Percentiles rank a stretch among this genome's conserved stretches.
Conservation (phyloP, 2,888 invertebrate species). For the Iselma pallidipennis region DNA sequence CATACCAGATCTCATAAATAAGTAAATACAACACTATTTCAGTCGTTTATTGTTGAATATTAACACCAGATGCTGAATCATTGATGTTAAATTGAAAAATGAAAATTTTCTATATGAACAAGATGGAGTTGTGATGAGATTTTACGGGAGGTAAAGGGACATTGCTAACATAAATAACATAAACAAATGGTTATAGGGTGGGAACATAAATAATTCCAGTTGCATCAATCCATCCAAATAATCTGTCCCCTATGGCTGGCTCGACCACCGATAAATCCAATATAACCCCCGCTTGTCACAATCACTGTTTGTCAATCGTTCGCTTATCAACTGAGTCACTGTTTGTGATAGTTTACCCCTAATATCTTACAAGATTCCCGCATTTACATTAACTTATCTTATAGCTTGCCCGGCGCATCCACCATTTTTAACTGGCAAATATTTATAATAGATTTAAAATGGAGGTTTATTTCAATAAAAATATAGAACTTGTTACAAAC, state of each 20-base stretch:
- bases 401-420: slow-evolving; percentile 1
- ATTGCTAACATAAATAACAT: slow-evolving; percentile 43
- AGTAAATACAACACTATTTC: slow-evolving; percentile 37
- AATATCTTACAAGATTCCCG: background rate
- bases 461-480: too few relatives aligned
- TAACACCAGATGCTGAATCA: background rate
- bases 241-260: slow-evolving; percentile 50
- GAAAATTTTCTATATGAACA: background rate
- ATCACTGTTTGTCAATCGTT: slow-evolving; percentile 56
- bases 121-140: background rate
- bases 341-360: slow-evolving; percentile 23
- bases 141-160: background rate
- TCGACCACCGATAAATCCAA: slow-evolving; percentile 53
- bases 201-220: slow-evolving; percentile 53
- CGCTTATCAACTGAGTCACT: slow-evolving; percentile 51
- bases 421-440: background rate
- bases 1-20: slow-evolving; percentile 46
- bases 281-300: slow-evolving; percentile 53
- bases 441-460: too few relatives aligned
- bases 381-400: background rate
- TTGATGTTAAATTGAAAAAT: background rate
- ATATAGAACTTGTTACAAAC: background rate
- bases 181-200: slow-evolving; percentile 52
- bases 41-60: background rate
- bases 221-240: slow-evolving; percentile 53